phyloP scores from a whole-genome alignment of 2,113 vertebrate species.

The Clarias gariepinus region DNA sequence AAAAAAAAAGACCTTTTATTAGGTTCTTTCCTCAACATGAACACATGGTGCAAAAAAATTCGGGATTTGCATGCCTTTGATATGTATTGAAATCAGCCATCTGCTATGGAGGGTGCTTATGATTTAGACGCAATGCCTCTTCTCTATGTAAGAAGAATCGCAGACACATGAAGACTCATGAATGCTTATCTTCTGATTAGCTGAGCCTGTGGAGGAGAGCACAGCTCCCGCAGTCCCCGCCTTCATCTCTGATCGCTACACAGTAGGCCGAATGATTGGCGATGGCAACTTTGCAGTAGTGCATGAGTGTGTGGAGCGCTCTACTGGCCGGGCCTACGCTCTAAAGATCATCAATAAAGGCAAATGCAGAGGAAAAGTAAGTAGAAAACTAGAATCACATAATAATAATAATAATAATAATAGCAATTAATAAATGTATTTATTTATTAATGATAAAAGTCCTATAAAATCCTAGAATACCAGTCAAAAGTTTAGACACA shows the following conservation, averaged over 20 bases:
- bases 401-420: too few species aligned
- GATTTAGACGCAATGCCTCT: not conserved
- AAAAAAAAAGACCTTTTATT: not conserved
- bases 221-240: conserved; percentile 78
- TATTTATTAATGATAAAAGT: not conserved
- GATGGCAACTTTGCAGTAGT: conserved; percentile 98
- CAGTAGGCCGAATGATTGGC: conserved; percentile 92
- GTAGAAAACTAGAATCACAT: conserved; percentile 33
- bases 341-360: conserved; percentile 98
- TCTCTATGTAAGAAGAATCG: not conserved
- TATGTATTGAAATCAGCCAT: not conserved
- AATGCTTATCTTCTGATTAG: conserved; percentile 67
- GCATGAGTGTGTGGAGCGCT: conserved; percentile 95
- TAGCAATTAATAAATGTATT: too few species aligned
- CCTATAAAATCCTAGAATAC: not conserved
- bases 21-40: not conserved
- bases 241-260: conserved; percentile 92
- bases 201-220: conserved; percentile 84
- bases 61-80: not conserved
- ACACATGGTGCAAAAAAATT: not conserved
- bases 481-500: too few species aligned
- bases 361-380: conserved; percentile 96
- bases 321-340: conserved; percentile 93
- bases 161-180: too few species aligned
- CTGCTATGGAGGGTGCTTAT: conserved; percentile 3